Evolutionary conservation across 2,888 invertebrate species (phyloP), one percentile per base, ranked within the genome.

Genomic region (Salpingus planirostris): DNA sequence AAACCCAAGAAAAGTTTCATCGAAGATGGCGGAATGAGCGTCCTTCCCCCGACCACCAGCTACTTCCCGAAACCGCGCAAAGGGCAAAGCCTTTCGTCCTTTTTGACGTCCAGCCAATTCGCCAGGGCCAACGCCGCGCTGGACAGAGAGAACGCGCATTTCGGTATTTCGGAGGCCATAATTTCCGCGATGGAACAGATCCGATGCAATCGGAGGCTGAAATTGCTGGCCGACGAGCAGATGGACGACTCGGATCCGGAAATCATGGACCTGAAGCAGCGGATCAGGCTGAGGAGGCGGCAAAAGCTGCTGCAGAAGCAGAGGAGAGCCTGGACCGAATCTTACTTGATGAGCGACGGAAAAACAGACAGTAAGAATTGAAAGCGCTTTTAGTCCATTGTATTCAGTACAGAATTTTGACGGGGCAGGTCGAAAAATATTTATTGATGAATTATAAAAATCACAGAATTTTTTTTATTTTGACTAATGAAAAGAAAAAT

Each of bases 121-220:
- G 70, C 78, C 15, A 71, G 76, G 38, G 68, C 75, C 11, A 80
- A 80, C 52, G 86, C 84, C 1, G 84, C 85, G 52, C 64, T 87
- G 35, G 87, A 87, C 52, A 66, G 86, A 54, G 88, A 89, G 65
- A 88, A 88, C 65, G 86, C 87, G 1, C 88, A 89, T 65, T 88
- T 89, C 59, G 79, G 76, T 52, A 78, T 88, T 40, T 84, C 82
- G 2, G 88, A 89, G 62, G 85, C 85, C 0, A 75, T 88, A 54
- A 88, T 88, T 41, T 76, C 84, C 5, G 86, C 84, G 8, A 82
- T 87, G 43, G 87, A 87, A 55, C 77, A 79, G 52, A 70, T 80
- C 5, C 77, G 78, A 54, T 80, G 77, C 55, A 73, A 72, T 27
- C 64, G 66, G 24, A 64, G 69, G 40, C 60, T 68, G 32, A 62